phyloP scores from a whole-genome alignment of 2,113 vertebrate species.

The Strigops habroptila region DNA sequence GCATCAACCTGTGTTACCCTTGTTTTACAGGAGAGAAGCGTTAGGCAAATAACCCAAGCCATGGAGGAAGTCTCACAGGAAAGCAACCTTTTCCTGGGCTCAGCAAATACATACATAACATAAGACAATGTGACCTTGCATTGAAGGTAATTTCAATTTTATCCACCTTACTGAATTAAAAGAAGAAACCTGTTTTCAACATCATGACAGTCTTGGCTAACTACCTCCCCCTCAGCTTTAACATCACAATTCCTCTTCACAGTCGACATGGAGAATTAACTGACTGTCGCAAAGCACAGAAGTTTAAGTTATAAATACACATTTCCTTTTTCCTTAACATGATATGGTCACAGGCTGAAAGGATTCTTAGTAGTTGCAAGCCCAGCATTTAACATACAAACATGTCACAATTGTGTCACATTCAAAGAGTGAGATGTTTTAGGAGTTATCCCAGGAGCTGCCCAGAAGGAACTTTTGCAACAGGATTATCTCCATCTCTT shows the following conservation, averaged over 20 bases:
- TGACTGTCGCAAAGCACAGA: not conserved
- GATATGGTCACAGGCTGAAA: not conserved
- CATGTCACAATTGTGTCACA: not conserved
- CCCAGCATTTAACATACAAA: slow-evolving; percentile 23
- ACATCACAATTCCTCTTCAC: not conserved
- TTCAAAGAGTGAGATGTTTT: not conserved
- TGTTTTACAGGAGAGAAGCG: not conserved
- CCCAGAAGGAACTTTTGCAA: slow-evolving; percentile 8
- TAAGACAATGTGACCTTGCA: not conserved
- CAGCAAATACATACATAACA: not conserved
- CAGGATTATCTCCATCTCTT: slow-evolving; percentile 23
- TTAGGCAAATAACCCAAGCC: not conserved
- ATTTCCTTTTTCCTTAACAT: not conserved
- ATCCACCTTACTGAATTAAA: not conserved
- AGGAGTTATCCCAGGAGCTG: not conserved
- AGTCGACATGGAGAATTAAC: not conserved
- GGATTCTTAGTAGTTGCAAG: slow-evolving; percentile 21
- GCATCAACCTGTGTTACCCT: not conserved
- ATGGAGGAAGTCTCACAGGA: not conserved
- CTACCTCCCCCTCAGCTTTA: not conserved
- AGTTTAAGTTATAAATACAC: not conserved
- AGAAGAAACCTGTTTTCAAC: not conserved
- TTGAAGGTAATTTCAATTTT: not conserved
- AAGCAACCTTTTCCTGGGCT: not conserved
- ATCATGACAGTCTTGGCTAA: not conserved